Percentiles rank a stretch among this genome's conserved stretches.
Conservation (phyloP, 2,797 vertebrate species). For the Oryzias sinensis region DNA sequence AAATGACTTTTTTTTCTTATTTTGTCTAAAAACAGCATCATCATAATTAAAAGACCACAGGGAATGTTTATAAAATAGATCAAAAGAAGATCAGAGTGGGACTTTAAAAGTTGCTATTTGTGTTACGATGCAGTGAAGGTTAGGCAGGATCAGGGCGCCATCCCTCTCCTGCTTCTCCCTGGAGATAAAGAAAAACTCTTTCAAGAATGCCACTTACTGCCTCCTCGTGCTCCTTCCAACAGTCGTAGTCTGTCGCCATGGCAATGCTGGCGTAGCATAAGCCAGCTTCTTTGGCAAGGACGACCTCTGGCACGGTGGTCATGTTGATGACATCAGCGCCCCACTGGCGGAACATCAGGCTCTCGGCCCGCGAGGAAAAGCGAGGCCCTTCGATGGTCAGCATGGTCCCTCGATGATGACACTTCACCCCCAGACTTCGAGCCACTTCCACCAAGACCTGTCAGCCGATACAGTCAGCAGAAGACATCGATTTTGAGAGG, state of each 20-base stretch:
- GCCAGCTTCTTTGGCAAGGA: slow-evolving; percentile 93
- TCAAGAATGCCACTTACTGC: slow-evolving; percentile 78
- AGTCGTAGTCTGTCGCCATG: slow-evolving; percentile 98
- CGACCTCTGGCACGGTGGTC: slow-evolving; percentile 95
- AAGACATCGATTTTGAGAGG: background rate
- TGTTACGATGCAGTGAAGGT: background rate
- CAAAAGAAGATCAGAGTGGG: too few relatives aligned
- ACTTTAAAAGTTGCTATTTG: too few relatives aligned
- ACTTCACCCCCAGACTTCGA: slow-evolving; percentile 86
- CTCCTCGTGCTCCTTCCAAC: slow-evolving; percentile 97
- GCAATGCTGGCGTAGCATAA: slow-evolving; percentile 95
- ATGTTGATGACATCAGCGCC: slow-evolving; percentile 96
- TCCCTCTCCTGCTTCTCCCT: background rate
- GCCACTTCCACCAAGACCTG: slow-evolving; percentile 90
- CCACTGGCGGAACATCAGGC: slow-evolving; percentile 92
- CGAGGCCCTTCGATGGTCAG: slow-evolving; percentile 92
- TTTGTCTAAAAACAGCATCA: too few relatives aligned
- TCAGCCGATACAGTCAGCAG: slow-evolving; percentile 32
- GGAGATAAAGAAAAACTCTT: slow-evolving; percentile 6
- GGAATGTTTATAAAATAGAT: too few relatives aligned
- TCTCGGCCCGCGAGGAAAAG: slow-evolving; percentile 93
- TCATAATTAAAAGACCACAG: too few relatives aligned
- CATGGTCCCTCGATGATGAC: slow-evolving; percentile 87
- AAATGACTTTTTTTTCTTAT: too few relatives aligned
- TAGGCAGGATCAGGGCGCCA: slow-evolving; percentile 1